Conservation (phyloP, 2,113 vertebrate species). For the Parus major region DNA sequence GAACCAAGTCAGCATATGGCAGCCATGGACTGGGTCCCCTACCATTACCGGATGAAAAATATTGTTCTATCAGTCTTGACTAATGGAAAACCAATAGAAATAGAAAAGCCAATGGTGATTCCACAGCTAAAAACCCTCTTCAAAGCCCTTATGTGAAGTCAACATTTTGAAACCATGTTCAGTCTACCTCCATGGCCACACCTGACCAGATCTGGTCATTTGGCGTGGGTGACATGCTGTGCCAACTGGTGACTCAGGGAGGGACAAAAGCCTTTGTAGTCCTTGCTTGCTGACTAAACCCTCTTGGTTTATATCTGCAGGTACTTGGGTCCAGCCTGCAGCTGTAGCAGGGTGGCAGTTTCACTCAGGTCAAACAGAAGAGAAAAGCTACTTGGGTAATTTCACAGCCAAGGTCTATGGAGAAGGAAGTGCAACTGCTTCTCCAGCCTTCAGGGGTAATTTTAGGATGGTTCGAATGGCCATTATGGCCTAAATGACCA, state of each 20-base stretch:
- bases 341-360: neutral
- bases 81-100: neutral
- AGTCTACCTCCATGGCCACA: neutral
- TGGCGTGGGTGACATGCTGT: neutral
- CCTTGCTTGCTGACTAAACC: neutral
- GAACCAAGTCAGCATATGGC: neutral
- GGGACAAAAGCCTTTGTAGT: neutral
- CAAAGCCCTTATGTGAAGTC: neutral
- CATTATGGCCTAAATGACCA: neutral
- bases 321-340: neutral
- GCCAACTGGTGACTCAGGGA: neutral
- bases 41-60: neutral
- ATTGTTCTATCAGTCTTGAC: neutral
- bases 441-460: neutral
- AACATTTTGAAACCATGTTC: neutral
- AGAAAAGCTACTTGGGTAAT: neutral
- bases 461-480: neutral
- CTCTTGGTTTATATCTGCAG: neutral
- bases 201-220: neutral
- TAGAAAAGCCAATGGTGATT: neutral
- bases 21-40: neutral
- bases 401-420: neutral
- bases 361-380: neutral
- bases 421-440: neutral
- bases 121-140: neutral